These are phyloP conservation scores for Harpalus rufipes DNA, from an alignment of 2,888 invertebrate genomes.

Conservation along the genomic window DNA sequence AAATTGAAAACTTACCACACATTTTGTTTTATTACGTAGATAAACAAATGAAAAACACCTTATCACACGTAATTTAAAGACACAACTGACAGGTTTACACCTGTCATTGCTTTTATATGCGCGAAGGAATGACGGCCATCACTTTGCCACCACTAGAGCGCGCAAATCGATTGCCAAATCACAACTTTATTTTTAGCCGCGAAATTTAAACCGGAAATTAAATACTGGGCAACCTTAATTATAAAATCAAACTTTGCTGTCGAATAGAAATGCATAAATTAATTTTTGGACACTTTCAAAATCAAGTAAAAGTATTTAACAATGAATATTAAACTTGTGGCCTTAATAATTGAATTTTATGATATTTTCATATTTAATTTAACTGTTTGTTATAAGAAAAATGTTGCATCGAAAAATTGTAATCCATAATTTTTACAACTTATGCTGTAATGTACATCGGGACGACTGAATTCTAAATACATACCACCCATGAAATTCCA, in stretches of 20 bases:
- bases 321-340: not conserved
- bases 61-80: constrained; percentile 60
- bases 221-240: constrained; percentile 34
- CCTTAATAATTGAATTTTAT: not conserved
- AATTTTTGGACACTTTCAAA: constrained; percentile 42
- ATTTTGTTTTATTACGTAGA: constrained; percentile 57
- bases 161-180: constrained; percentile 62
- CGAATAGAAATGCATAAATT: constrained; percentile 40
- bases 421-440: not conserved
- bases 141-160: constrained; percentile 31
- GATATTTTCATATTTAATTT: too few species aligned
- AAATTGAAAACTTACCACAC: constrained; percentile 64
- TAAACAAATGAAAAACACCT: constrained; percentile 40
- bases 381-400: not conserved
- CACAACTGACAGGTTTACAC: constrained; percentile 62
- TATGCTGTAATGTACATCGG: not conserved
- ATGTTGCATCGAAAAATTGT: not conserved
- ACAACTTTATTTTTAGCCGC: constrained; percentile 35
- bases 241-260: constrained; percentile 39
- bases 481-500: too few species aligned
- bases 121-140: constrained; percentile 45
- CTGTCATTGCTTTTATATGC: constrained; percentile 65
- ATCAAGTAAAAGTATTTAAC: constrained; percentile 7
- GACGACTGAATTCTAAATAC: not conserved
- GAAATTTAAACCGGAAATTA: constrained; percentile 50